Evolutionary conservation across 2,113 vertebrate genomes (phyloP), one percentile per base, ranked within the genome.

Genomic region (Pluvianellus socialis): DNA sequence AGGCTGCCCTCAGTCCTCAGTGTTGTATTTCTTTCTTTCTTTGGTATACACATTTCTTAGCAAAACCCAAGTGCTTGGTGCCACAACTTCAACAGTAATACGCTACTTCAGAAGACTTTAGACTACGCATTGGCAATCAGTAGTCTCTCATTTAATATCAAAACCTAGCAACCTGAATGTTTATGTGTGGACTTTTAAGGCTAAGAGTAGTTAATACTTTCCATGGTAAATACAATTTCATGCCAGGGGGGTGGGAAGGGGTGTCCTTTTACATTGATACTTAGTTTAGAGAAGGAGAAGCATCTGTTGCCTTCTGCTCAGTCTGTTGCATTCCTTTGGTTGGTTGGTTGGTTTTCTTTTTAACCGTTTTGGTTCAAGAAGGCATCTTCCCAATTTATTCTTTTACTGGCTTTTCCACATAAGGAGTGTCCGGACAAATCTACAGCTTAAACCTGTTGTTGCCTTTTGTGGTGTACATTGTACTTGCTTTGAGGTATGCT

Each of bases 1-100:
- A 98, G 91, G 91, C 98, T 98, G 97, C 97, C 98, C 97, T 98
- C 72, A 90, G 67, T 92, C 97, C 77, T 97, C 88, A 96, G 65
- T 88, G 94, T 97, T 97, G 76, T 96, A 91, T 61, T 95, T 80
- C 49, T 85, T 93, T 38, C 38, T 38, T 38, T 38, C 38, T 92
- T 85, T 85, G 81, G 97, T 90, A 44, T 85, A 67, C 85, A 71
- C 91, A 61, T 10, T 92, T 97, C 83, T 90, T 96, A 94, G 94
- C 76, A 95, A 90, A 98, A 87, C 94, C 94, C 96, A 97, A 94
- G 95, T 95, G 81, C 97, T 97, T 97, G 90, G 96, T 98, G 97
- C 97, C 98, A 97, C 95, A 94, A 93, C 13, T 88, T 92, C 90
- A 82, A 85, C 92, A 86, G 81, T 90, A 53, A 66, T 88, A 73